Evolutionary conservation across 2,888 invertebrate species (phyloP).

Genomic region (Calliopum simillimum): DNA sequence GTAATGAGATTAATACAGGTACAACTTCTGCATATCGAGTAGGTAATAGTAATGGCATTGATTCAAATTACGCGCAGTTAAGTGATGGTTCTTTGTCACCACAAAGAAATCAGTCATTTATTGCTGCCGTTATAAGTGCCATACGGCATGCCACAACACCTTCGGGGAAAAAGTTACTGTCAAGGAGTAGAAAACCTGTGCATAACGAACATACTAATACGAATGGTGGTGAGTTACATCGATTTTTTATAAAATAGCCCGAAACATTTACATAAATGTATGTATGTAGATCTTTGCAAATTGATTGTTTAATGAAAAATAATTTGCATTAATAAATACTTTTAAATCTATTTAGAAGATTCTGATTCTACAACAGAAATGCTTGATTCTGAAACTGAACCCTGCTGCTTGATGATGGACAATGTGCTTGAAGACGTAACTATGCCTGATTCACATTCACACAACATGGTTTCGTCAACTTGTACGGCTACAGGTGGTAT

Average conservation of each 20-base stretch:
- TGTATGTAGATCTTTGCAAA: neutral
- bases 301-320: too few relatives aligned
- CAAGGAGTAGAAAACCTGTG: constrained; percentile 54
- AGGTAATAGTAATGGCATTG: constrained; percentile 55
- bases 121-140: constrained; percentile 80
- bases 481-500: constrained; percentile 62
- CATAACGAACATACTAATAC: constrained; percentile 49
- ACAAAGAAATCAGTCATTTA: constrained; percentile 75
- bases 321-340: neutral
- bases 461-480: constrained; percentile 75
- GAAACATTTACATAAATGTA: neutral
- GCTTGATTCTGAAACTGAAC: constrained; percentile 85
- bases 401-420: constrained; percentile 81
- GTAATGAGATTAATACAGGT: constrained; percentile 1
- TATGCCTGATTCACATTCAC: constrained; percentile 75
- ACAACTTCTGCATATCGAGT: constrained; percentile 35
- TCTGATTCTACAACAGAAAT: constrained; percentile 78
- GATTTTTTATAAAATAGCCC: neutral
- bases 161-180: constrained; percentile 63
- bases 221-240: constrained; percentile 53
- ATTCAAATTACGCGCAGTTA: constrained; percentile 46
- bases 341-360: constrained; percentile 69
- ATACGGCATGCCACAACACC: constrained; percentile 71
- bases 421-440: constrained; percentile 77
- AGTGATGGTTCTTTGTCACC: constrained; percentile 70